These are phyloP conservation scores for Atrina japonica DNA, from an alignment of 2,888 invertebrate genomes.

Conservation along the genomic window DNA sequence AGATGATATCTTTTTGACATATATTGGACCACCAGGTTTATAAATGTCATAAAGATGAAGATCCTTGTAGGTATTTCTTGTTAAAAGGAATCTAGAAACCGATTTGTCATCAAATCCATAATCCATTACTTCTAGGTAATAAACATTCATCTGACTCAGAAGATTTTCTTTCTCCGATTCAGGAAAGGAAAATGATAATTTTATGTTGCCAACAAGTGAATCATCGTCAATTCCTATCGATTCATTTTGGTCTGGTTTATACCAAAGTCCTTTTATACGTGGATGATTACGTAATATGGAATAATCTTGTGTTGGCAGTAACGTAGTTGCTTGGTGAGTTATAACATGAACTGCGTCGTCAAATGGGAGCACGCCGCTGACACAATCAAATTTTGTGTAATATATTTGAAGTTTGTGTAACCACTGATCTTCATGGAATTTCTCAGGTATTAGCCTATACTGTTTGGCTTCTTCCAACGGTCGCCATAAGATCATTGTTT, in stretches of 20 bases:
- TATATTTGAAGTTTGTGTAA: constrained; percentile 51
- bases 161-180: constrained; percentile 54
- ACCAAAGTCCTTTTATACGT: constrained; percentile 62
- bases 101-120: constrained; percentile 63
- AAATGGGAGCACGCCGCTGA: constrained; percentile 58
- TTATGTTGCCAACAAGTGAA: constrained; percentile 57
- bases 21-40: constrained; percentile 61
- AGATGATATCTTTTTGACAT: constrained; percentile 40
- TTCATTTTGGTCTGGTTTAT: constrained; percentile 59
- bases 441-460: constrained; percentile 57
- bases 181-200: constrained; percentile 53
- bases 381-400: constrained; percentile 65
- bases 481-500: constrained; percentile 60
- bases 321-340: constrained; percentile 56
- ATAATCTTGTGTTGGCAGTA: constrained; percentile 60
- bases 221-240: constrained; percentile 52
- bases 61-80: constrained; percentile 49
- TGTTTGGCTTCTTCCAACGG: constrained; percentile 51
- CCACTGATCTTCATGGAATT: constrained; percentile 44
- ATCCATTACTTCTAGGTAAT: constrained; percentile 61
- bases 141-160: constrained; percentile 57
- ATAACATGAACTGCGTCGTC: constrained; percentile 64
- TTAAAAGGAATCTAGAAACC: constrained; percentile 58
- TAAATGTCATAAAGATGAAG: constrained; percentile 56
- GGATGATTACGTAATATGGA: constrained; percentile 60